Base-by-base conservation (phyloP, 2,888 invertebrate species). In the Onchidella celtica region DNA sequence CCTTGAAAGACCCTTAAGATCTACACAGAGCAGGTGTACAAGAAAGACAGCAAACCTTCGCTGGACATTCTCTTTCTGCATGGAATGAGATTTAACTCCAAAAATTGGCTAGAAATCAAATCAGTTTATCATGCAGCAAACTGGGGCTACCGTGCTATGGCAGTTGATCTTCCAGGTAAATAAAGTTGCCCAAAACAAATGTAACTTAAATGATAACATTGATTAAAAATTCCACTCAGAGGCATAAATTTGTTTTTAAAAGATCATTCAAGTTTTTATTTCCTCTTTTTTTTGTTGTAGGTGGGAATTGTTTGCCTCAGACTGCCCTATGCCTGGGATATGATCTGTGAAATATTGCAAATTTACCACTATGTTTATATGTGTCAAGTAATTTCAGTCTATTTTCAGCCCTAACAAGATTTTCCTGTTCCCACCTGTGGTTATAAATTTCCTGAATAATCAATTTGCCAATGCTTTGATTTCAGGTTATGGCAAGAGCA, bases 81-180 rank as follows among this genome's bases (percentile, higher is more conserved):
- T 89, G 94, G 94, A 3, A 89, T 89, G 72, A 87, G 88, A 21
- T 94, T 94, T 87, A 90, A 91, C 6, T 94, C 94, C 0, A 84
- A 92, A 84, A 93, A 92, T 32, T 94, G 94, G 94, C 85, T 88
- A 9, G 89, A 93, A 4, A 87, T 94, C 14, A 89, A 91, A 47
- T 94, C 94, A n/a, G 83, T 94, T 4, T 87, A 92, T 47, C 83
- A 93, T 24, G 79, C 94, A 69, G 92, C 92, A 34, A 93, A 93
- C 29, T 87, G 93, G 79, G 94, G 94, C 2, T 93, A 93, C 85
- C 83, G 87, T 3, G 92, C 91, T 6, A 89, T 93, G 9, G 94
- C 94, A 78, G 87, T 94, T 72, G 94, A 94, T 87, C 86, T 94
- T 34, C 94, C 94, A 85, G 93, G 94, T 94, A 82, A 70, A 74